Evolutionary conservation across 1,140 invertebrate species (phyloP).

Genomic region (Papilio aristodemus): DNA sequence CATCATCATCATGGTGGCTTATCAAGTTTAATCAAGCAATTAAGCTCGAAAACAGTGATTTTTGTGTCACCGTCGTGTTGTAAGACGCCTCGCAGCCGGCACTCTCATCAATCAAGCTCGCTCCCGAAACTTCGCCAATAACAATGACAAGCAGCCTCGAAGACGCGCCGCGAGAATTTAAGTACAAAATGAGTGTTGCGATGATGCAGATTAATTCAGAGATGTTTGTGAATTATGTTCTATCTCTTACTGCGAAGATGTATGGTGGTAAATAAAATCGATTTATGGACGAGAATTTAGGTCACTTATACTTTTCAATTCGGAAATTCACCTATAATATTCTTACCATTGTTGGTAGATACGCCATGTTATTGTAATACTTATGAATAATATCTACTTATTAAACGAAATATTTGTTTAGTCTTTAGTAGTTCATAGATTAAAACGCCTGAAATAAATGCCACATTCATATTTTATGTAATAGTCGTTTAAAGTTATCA

Average conservation of each 20-base stretch:
- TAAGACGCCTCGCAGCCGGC: slow-evolving; percentile 25
- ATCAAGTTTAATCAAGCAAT: slow-evolving; percentile 28
- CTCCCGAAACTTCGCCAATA: slow-evolving; percentile 27
- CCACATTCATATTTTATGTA: background rate
- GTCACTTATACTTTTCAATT: no score
- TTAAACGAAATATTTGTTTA: no score
- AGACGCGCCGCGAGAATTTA: slow-evolving; percentile 12
- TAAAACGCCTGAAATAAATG: no score
- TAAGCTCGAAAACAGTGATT: slow-evolving; percentile 15
- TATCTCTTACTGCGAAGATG: background rate
- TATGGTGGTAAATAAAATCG: no score
- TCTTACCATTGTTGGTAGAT: no score
- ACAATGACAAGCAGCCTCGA: slow-evolving; percentile 23
- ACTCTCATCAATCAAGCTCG: slow-evolving; percentile 28
- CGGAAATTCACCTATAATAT: no score
- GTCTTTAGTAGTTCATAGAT: no score
- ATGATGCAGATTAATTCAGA: slow-evolving; percentile 11
- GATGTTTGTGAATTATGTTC: background rate
- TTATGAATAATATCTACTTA: no score
- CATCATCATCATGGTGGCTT: slow-evolving; percentile 1
- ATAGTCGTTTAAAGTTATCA: background rate
- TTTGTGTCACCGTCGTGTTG: slow-evolving; percentile 21
- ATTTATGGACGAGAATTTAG: no score
- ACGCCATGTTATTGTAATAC: no score
- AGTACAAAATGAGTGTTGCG: slow-evolving; percentile 15